phyloP scores from a whole-genome alignment of 2,113 vertebrate species.

The Rattus norvegicus region GRCr8 NC_086035.1:17293501-17294000 shows the following conservation, averaged over 20 bases:
- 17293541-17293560: neutral
- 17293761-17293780: neutral
- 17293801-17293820: neutral
- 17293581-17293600: constrained; percentile 2
- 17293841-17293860: neutral
- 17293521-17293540: neutral
- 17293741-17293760: neutral
- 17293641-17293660: neutral
- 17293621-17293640: neutral
- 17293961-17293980: neutral
- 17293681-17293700: neutral
- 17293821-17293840: neutral
- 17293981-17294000: neutral
- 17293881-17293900: neutral
- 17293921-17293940: neutral
- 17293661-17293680: neutral
- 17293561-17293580: neutral
- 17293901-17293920: neutral
- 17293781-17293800: neutral
- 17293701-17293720: neutral
- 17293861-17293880: neutral
- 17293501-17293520: neutral
- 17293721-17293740: neutral
- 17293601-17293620: neutral
- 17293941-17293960: neutral